Evolutionary conservation across 2,888 invertebrate genomes (phyloP).

Genomic region (Trissolcus brochymenae): DNA sequence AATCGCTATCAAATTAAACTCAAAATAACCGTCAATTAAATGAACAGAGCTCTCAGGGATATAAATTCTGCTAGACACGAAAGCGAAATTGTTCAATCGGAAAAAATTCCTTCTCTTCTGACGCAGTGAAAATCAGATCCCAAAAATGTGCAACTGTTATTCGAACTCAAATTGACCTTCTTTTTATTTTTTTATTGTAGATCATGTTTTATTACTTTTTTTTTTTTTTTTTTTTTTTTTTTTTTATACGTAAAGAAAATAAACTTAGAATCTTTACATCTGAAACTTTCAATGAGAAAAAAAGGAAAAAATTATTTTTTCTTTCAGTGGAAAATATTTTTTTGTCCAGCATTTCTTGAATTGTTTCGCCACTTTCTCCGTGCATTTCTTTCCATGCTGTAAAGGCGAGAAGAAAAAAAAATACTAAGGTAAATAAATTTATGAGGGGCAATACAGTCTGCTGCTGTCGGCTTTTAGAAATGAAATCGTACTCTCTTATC

Average conservation of each 20-base stretch:
- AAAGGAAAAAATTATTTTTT: constrained; percentile 27
- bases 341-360: constrained; percentile 62
- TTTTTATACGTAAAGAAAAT: no score
- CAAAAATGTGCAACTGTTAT: constrained; percentile 2
- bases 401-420: constrained; percentile 64
- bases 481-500: constrained; percentile 25
- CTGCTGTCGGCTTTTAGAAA: constrained; percentile 36
- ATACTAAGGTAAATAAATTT: constrained; percentile 67
- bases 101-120: constrained; percentile 12
- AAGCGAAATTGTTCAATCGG: constrained; percentile 20
- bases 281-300: constrained; percentile 36
- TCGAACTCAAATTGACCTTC: background rate
- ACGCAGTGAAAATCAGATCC: constrained; percentile 21
- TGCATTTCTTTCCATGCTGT: constrained; percentile 33
- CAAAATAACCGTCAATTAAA: constrained; percentile 42
- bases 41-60: background rate
- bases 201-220: no score
- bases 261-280: constrained; percentile 26
- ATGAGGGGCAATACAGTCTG: constrained; percentile 63
- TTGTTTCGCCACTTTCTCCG: constrained; percentile 72
- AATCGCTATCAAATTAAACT: constrained; percentile 39
- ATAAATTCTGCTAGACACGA: constrained; percentile 22
- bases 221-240: no score
- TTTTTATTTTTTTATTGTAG: background rate
- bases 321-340: constrained; percentile 28